Base-by-base conservation (phyloP, 2,888 invertebrate species). In the Leuctra nigra region DNA sequence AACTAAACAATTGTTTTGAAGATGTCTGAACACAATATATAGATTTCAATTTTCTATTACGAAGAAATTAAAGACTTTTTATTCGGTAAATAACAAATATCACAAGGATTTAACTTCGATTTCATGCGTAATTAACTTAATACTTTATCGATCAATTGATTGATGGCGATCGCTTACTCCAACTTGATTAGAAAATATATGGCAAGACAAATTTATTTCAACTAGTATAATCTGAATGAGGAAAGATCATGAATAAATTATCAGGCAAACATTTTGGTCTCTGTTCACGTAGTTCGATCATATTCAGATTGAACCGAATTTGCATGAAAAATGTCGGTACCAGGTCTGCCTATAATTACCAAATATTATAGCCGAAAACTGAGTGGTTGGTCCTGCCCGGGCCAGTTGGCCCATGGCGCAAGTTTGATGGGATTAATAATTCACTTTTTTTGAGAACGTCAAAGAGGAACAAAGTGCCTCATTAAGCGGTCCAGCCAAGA, bases 241-340 rank as follows among this genome's bases (percentile, higher is more conserved):
- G 29, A 29, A 29, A 29, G 11, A 7, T 7, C 6, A 29, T 29
- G 6, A 11, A 29, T 7, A 7, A 29, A 29, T 7, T 29, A 7
- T 29, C 6, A 29, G 11, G 7, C 29, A 29, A 6, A 6, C 6
- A 29, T 7, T 29, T 29, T 29, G 29, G 29, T 29, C 11, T 11
- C 29, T 7, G 11, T 29, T 11, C 29, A 29, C 29, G 29, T 29
- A 29, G 7, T 29, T 29, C 29, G 11, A 29, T 29, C 29, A 44
- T 20, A 44, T 44, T 20, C 44, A 39, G 20, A 23, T 20, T 20
- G 23, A 16, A 44, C 20, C 44, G 22, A 50, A 50, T 50, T 50
- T 50, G 50, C 50, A 50, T 50, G 50, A 35, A 33, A 44, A 50
- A 50, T 50, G 33, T 41, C 29, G n/a, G n/a, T 20, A 50, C 35